These are phyloP conservation scores for Lepidochrysops patricia DNA, from an alignment of 2,888 invertebrate species.

Conservation along the genomic window DNA sequence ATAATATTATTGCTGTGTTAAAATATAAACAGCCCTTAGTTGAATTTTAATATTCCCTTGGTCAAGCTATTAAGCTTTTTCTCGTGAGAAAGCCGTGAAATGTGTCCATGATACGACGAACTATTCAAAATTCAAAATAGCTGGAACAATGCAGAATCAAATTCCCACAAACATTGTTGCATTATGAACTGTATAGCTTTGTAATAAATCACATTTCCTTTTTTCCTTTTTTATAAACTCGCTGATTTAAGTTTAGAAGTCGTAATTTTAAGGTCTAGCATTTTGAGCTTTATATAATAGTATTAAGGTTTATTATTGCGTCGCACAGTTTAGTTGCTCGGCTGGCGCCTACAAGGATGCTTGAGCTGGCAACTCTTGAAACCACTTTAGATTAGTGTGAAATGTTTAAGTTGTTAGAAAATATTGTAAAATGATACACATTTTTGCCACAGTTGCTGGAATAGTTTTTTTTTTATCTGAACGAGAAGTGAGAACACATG, in stretches of 20 bases:
- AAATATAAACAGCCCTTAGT: too few relatives aligned
- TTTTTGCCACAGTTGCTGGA: not conserved
- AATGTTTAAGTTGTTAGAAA: slow-evolving; percentile 22
- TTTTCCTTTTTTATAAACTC: slow-evolving; percentile 10
- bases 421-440: slow-evolving; percentile 17
- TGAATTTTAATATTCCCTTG: too few relatives aligned
- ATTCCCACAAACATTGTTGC: slow-evolving; percentile 15
- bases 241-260: slow-evolving; percentile 12
- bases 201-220: slow-evolving; percentile 17
- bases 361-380: slow-evolving; percentile 42
- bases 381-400: slow-evolving; percentile 27
- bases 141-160: slow-evolving; percentile 21
- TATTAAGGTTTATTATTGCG: not conserved
- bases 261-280: not conserved
- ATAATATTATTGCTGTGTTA: not conserved
- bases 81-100: not conserved
- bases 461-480: too few relatives aligned
- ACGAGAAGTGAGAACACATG: not conserved
- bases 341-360: slow-evolving; percentile 57
- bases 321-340: slow-evolving; percentile 23
- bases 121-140: slow-evolving; percentile 11
- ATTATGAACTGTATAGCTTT: slow-evolving; percentile 17
- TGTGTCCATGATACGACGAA: not conserved
- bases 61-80: not conserved
- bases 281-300: slow-evolving; percentile 13